phyloP scores from a whole-genome alignment of 2,113 vertebrate genomes.

The Lutjanus erythropterus region DNA sequence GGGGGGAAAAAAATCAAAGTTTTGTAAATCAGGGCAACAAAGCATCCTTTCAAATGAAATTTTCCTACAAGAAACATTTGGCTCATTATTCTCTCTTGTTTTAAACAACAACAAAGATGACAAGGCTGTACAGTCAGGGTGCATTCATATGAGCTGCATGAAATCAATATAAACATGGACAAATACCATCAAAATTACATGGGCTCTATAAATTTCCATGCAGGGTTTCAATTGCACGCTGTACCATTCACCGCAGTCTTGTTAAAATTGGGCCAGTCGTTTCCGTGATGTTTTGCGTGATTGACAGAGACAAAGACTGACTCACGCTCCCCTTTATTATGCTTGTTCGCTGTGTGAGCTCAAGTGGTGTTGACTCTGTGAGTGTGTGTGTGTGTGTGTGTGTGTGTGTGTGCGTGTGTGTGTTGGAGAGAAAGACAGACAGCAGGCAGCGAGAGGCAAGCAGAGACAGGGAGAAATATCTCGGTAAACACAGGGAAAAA shows the following conservation, averaged over 20 bases:
- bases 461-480: constrained; percentile 33
- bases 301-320: constrained; percentile 57
- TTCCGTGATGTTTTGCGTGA: constrained; percentile 37
- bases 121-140: background rate
- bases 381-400: background rate
- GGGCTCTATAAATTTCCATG: background rate
- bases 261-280: constrained; percentile 45
- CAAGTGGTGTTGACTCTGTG: constrained; percentile 48
- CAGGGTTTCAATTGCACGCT: constrained; percentile 3
- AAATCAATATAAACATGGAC: background rate
- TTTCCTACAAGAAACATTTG: background rate
- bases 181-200: background rate
- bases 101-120: background rate
- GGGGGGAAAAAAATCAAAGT: background rate
- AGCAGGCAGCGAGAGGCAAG: constrained; percentile 20
- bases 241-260: constrained; percentile 5
- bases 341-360: constrained; percentile 42
- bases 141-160: background rate
- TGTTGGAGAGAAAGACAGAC: constrained; percentile 35
- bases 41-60: background rate
- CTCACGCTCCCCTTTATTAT: constrained; percentile 55
- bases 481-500: constrained; percentile 31
- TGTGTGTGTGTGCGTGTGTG: background rate
- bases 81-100: too few species aligned
- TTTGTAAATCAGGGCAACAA: background rate